phyloP scores from a whole-genome alignment of 1,140 invertebrate species.

The Arion vulgaris region DNA sequence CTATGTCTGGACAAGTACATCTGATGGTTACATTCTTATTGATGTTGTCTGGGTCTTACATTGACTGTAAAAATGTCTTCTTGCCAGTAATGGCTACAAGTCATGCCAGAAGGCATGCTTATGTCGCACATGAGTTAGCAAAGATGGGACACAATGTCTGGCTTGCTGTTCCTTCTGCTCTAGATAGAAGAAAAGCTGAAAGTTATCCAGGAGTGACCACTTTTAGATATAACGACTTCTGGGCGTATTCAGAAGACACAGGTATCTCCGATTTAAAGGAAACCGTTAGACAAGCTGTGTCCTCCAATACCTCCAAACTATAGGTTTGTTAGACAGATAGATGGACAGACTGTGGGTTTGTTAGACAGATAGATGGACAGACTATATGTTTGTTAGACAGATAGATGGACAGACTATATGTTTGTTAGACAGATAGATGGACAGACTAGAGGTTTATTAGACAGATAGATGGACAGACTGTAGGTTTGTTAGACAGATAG shows the following conservation, averaged over 20 bases:
- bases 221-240: slow-evolving; percentile 30
- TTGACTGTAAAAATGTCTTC: slow-evolving; percentile 43
- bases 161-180: background rate
- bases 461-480: too few relatives aligned
- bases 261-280: background rate
- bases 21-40: too few relatives aligned
- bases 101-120: slow-evolving; percentile 56
- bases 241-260: background rate
- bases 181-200: slow-evolving; percentile 48
- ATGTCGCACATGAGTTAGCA: slow-evolving; percentile 26
- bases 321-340: too few relatives aligned
- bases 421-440: too few relatives aligned
- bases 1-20: too few relatives aligned
- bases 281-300: background rate
- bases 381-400: too few relatives aligned
- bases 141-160: background rate
- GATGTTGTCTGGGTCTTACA: background rate
- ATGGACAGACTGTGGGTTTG: too few relatives aligned
- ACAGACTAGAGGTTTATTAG: too few relatives aligned
- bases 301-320: background rate
- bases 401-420: too few relatives aligned
- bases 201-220: slow-evolving; percentile 39
- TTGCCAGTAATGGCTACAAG: slow-evolving; percentile 54
- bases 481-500: too few relatives aligned
- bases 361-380: too few relatives aligned